Evolutionary conservation across 2,888 invertebrate species (phyloP).

Genomic region (Glaucopsyche alexis): DNA sequence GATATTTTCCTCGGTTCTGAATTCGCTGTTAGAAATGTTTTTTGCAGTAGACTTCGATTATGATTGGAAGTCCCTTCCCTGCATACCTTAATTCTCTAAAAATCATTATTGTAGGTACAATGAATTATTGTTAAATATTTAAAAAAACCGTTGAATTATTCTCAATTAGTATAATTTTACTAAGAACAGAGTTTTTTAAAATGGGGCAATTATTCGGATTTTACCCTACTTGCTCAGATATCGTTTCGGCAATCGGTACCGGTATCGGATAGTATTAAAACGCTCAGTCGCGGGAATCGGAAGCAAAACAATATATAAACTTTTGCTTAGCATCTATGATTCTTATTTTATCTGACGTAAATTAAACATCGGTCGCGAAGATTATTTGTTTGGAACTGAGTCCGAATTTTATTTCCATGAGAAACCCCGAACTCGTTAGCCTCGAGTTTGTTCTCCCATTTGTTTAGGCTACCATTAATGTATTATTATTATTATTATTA

Average conservation of each 20-base stretch:
- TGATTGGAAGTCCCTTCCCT: too few species aligned
- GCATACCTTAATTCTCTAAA: too few species aligned
- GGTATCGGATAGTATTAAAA: not conserved
- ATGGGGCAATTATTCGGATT: too few species aligned
- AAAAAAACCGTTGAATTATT: too few species aligned
- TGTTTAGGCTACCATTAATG: slow-evolving; percentile 4
- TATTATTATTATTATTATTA: too few species aligned
- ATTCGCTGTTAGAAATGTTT: too few species aligned
- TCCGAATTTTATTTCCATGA: not conserved
- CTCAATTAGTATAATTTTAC: too few species aligned
- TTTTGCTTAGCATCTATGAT: not conserved
- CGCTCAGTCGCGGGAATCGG: not conserved
- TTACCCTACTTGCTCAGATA: not conserved
- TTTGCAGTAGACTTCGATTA: too few species aligned
- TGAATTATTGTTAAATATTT: too few species aligned
- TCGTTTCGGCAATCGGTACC: not conserved
- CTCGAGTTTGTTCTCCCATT: not conserved
- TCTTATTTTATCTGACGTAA: not conserved
- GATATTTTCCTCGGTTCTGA: too few species aligned
- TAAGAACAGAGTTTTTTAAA: too few species aligned
- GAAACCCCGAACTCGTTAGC: slow-evolving; percentile 1
- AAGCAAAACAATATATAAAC: not conserved
- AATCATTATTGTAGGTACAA: too few species aligned
- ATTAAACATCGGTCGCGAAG: not conserved
- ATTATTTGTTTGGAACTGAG: not conserved